Conservation (phyloP, 1,140 invertebrate species). For the Bombus difficillimus region DNA sequence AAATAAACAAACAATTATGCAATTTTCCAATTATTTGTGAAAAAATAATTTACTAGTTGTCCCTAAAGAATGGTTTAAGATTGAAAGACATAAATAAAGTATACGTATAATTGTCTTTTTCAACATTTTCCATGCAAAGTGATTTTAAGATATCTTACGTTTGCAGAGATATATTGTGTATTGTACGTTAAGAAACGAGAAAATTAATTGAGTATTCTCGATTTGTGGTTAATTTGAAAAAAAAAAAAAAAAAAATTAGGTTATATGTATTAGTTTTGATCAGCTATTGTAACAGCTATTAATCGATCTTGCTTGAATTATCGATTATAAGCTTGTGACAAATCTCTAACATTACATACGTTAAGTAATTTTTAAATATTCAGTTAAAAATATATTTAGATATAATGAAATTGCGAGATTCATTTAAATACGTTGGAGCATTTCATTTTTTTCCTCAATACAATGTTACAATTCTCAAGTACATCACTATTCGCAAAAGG, state of each 20-base stretch:
- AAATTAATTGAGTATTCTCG: not conserved
- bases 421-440: not conserved
- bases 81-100: not conserved
- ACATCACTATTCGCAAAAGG: not conserved
- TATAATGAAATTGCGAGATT: not conserved
- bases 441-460: not conserved
- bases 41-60: not conserved
- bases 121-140: not conserved
- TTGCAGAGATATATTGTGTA: not conserved
- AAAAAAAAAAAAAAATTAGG: not conserved
- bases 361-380: conserved; percentile 1
- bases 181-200: no score
- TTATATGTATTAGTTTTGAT: not conserved
- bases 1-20: not conserved
- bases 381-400: not conserved
- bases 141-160: not conserved
- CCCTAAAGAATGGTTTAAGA: not conserved
- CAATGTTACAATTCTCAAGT: not conserved
- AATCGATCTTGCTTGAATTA: not conserved
- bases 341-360: not conserved
- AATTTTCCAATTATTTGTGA: no score
- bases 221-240: conserved; percentile 1
- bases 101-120: not conserved
- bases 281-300: not conserved
- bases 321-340: not conserved